Conservation (phyloP, 2,888 invertebrate species). For the Tinea semifulvella region DNA sequence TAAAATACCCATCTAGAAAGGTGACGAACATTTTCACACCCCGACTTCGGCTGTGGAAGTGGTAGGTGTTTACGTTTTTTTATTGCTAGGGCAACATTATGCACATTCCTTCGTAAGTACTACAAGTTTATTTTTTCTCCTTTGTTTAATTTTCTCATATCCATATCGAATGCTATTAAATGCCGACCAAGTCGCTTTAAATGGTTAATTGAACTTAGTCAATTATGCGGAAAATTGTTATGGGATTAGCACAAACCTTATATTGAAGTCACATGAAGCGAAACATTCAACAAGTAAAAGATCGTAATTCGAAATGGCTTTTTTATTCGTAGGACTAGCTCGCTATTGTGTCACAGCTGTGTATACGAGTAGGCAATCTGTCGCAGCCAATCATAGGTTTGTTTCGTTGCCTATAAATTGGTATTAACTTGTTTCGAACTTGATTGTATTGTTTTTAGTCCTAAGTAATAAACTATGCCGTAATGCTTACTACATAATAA, state of each 20-base stretch:
- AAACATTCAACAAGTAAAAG: slow-evolving; percentile 8
- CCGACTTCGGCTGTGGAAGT: no score
- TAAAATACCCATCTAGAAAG: no score
- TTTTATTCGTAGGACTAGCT: slow-evolving; percentile 1
- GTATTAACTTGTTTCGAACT: no score
- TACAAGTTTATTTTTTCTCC: slow-evolving; percentile 21
- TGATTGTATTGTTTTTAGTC: no score
- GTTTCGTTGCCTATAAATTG: no score
- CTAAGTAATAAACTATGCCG: no score
- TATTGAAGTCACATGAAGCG: slow-evolving; percentile 8
- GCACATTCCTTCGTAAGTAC: slow-evolving; percentile 5
- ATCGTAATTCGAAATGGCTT: slow-evolving; percentile 9
- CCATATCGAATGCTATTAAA: slow-evolving; percentile 50
- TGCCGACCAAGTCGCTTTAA: slow-evolving; percentile 41
- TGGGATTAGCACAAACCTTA: slow-evolving; percentile 20
- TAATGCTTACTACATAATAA: no score
- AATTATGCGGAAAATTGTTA: slow-evolving; percentile 63
- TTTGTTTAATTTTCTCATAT: slow-evolving; percentile 36
- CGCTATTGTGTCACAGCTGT: slow-evolving; percentile 5
- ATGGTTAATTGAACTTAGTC: slow-evolving; percentile 58
- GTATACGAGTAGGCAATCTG: neutral
- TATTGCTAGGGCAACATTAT: no score
- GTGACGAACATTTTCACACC: no score
- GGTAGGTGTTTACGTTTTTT: no score
- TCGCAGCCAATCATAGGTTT: no score